phyloP scores from a whole-genome alignment of 2,888 invertebrate species.

The Lottia gigantea region DNA sequence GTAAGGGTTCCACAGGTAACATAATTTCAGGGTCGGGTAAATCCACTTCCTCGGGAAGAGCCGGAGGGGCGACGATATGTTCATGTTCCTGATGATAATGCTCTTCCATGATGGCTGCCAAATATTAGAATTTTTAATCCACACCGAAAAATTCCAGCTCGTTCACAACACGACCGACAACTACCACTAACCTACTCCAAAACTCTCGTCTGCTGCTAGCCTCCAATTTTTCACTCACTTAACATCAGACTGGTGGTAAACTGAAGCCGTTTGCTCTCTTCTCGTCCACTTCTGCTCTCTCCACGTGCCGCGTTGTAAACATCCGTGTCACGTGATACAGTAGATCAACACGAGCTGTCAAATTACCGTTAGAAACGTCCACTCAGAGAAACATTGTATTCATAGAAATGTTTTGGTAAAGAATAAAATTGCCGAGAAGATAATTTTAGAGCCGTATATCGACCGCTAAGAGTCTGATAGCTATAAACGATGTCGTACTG shows the following conservation, averaged over 20 bases:
- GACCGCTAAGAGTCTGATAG: no score
- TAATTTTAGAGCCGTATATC: no score
- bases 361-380: background rate
- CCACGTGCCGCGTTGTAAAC: slow-evolving; percentile 25
- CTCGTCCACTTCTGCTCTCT: slow-evolving; percentile 12
- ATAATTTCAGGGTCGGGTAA: background rate
- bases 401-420: no score
- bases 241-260: slow-evolving; percentile 1
- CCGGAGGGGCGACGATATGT: background rate
- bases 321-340: slow-evolving; percentile 22
- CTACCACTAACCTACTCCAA: background rate
- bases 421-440: no score
- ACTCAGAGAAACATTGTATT: no score
- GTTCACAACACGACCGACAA: background rate
- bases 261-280: slow-evolving; percentile 5
- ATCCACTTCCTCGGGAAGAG: slow-evolving; percentile 5
- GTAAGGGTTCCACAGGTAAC: background rate
- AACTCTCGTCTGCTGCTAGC: slow-evolving; percentile 1
- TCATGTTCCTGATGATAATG: background rate
- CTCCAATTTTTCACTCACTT: slow-evolving; percentile 6
- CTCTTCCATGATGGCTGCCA: no score
- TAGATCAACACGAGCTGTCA: slow-evolving; percentile 9
- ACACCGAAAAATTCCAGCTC: no score
- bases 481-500: no score
- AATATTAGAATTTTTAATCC: no score